These are phyloP conservation scores for Anaspis maculata DNA, from an alignment of 2,888 invertebrate genomes.

Conservation along the genomic window DNA sequence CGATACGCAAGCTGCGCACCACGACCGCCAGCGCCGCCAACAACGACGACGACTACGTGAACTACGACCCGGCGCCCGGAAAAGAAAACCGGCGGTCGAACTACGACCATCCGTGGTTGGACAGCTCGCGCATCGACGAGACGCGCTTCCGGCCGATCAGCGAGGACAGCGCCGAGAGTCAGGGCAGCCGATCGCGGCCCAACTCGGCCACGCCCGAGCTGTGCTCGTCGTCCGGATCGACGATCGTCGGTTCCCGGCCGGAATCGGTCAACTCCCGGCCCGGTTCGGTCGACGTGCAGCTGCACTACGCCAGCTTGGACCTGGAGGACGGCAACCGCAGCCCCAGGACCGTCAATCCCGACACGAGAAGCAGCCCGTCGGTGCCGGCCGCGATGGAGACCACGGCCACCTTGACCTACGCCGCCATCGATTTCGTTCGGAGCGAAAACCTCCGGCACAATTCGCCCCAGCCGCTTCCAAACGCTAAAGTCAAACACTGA, in stretches of 20 bases:
- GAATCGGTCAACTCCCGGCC: conserved; percentile 34
- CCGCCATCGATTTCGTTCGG: conserved; percentile 72
- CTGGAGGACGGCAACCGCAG: conserved; percentile 34
- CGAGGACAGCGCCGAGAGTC: conserved; percentile 9
- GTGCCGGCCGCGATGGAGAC: no score
- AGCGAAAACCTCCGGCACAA: conserved; percentile 35
- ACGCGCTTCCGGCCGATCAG: conserved; percentile 15
- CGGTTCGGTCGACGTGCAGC: conserved; percentile 35
- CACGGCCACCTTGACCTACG: conserved; percentile 54
- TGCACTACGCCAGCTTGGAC: conserved; percentile 62
- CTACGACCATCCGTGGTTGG: conserved; percentile 26
- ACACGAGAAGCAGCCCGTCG: background rate
- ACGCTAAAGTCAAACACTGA: background rate
- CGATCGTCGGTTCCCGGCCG: conserved; percentile 37
- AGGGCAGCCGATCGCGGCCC: conserved; percentile 25
- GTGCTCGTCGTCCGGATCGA: conserved; percentile 34
- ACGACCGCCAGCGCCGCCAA: no score
- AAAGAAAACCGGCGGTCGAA: conserved; percentile 47
- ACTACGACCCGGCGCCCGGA: conserved; percentile 29
- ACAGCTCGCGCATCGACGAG: background rate
- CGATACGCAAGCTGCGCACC: no score
- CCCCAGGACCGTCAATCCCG: conserved; percentile 24
- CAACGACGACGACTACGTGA: no score
- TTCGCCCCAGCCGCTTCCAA: no score
- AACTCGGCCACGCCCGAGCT: conserved; percentile 38